Evolutionary conservation across 2,888 invertebrate species (phyloP), one percentile per base, ranked within the genome.

Genomic region (Folsomia candida): DNA sequence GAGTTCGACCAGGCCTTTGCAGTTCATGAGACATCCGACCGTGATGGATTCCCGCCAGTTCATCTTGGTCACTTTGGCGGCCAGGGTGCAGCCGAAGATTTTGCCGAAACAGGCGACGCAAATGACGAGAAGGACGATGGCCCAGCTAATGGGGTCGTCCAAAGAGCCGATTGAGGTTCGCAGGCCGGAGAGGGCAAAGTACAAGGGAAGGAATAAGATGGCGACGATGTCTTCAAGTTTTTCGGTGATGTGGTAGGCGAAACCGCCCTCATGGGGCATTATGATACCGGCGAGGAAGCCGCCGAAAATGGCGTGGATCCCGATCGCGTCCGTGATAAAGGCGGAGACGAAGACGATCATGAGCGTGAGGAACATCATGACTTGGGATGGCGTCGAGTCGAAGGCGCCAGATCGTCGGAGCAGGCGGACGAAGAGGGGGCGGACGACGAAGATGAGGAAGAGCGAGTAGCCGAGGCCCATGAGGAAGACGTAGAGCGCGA

Each of bases 251-350:
- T 74, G 66, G 25, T 70, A 75, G 14, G 75, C 75, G 37, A 75
- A 71, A 1, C 75, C 75, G 6, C 73, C 65, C 64, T 75, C 75
- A 69, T 75, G 75, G 11, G 75, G 75, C 60, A 73, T 65, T 18
- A 76, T 74, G 20, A 76, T 59, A 6, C 59, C 59, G 0, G 67
- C 69, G 14, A 76, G 37, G 37, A 76, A 76, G 25, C 76, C 76
- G 0, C 76, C 76, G 51, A 76, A 76, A 57, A 76, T 76, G 1
- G 76, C 76, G 26, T 76, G 76, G 28, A 76, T 76, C 4, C 76
- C 76, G 4, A 76, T 72, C 0, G 74, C 72, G 37, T 76, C 76
- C 11, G 76, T 76, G 11, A 76, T 74, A 59, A 76, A 76, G 3
- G 76, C 76, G 24, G 61, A 61, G 68, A 66, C 68, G 57, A 74